Conservation (phyloP, 2,888 invertebrate species). For the Lasioglossum lativentre region DNA sequence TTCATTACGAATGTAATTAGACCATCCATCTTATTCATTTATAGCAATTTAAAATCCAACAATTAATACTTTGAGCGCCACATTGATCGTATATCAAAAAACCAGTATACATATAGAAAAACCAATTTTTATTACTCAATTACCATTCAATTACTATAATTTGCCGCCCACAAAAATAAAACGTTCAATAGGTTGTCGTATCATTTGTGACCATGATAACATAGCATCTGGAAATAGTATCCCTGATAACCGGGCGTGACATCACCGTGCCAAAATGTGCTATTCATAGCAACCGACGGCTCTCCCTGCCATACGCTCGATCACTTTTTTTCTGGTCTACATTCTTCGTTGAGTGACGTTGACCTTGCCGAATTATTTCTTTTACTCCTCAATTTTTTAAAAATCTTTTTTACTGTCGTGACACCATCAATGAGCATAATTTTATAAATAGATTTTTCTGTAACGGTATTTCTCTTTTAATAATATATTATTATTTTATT, state of each 20-base stretch:
- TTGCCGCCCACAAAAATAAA: neutral
- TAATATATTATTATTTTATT: neutral
- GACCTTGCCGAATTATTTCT: neutral
- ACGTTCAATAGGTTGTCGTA: neutral
- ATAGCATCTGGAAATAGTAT: conserved; percentile 23
- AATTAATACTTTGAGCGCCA: neutral
- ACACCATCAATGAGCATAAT: neutral
- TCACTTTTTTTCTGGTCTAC: neutral
- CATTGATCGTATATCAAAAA: too few species aligned
- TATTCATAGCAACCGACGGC: neutral
- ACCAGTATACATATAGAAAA: neutral
- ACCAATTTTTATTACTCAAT: neutral
- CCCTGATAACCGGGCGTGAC: conserved; percentile 34
- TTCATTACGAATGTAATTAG: neutral
- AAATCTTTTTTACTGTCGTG: neutral
- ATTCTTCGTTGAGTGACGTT: neutral
- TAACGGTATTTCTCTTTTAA: neutral
- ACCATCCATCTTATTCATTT: neutral
- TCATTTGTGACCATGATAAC: neutral
- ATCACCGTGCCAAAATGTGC: conserved; percentile 14
- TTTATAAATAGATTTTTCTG: neutral
- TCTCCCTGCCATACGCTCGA: neutral
- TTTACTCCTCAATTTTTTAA: neutral
- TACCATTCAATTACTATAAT: neutral
- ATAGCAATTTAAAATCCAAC: neutral